Evolutionary conservation across 2,797 vertebrate genomes (phyloP), one percentile per base, ranked within the genome.

Genomic region (Acipenser oxyrinchus): DNA sequence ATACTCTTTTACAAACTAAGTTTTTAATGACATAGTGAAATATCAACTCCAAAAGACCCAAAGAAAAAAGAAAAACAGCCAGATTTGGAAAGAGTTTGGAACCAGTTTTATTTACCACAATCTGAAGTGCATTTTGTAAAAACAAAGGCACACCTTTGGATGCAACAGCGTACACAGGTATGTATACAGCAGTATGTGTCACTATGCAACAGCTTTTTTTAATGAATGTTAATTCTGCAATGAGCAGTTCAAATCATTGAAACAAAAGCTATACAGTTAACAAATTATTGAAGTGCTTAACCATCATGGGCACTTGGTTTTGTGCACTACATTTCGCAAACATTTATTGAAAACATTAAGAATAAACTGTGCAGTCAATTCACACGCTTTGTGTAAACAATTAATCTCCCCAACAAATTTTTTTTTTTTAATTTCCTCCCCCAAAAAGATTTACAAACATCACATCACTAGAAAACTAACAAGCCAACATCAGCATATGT

Each of bases 401-500:
- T 82, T 83, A 86, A 82, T 80, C 74, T 88, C 78, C 79, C 81
- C 79, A 75, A 86, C 81, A 77, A 78, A 79, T 78, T 81, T 79
- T 78, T 75, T 75, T 77, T 75, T 72, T 66, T 65, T 58, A 68
- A 37, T 37, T 37, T 37, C 37, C 4, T 37, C 37, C 37, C 37
- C 57, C 13, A 64, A 84, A 70, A 76, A 49, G 23, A 69, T 66
- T 68, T 72, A 84, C 78, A 77, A 77, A 79, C 78, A 68, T 81
- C 83, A 91, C 84, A 2, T 82, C 80, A 88, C 86, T 84, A 90
- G 72, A 83, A 86, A 90, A 86, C 80, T 82, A 83, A 81, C 83
- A 86, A 78, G 73, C 53, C 48, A 76, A 84, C 68, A 73, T 85
- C 82, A 85, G 83, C 84, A 87, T 86, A 91, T 91, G 84, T 92